Conservation (phyloP, 2,113 vertebrate species). For the Nettapus auritus region DNA sequence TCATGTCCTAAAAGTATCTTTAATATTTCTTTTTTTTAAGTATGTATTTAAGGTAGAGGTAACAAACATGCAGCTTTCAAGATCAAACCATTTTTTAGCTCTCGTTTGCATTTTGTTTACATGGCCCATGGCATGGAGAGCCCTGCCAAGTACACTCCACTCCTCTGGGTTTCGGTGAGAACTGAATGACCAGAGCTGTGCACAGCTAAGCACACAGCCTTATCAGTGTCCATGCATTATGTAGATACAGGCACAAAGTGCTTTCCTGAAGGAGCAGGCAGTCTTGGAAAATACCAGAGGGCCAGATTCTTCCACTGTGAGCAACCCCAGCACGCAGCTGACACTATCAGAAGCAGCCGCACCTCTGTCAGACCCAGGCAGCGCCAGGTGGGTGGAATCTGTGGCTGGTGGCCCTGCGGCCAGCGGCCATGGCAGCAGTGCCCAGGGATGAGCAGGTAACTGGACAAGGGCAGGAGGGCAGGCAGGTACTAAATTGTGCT, state of each 20-base stretch:
- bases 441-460: not conserved
- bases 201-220: fast-evolving
- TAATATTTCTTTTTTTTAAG: not conserved
- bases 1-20: not conserved
- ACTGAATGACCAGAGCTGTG: not conserved
- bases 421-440: not conserved
- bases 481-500: not conserved
- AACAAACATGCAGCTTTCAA: not conserved
- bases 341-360: not conserved
- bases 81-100: not conserved
- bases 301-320: not conserved
- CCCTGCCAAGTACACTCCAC: not conserved
- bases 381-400: not conserved
- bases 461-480: not conserved
- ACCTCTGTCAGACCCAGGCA: not conserved
- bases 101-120: not conserved
- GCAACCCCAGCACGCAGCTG: not conserved
- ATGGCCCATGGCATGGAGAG: not conserved
- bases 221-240: fast-evolving
- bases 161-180: not conserved
- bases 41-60: not conserved
- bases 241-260: not conserved
- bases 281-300: not conserved
- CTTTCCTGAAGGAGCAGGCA: not conserved
- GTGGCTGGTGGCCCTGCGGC: fast-evolving